Evolutionary conservation across 2,888 invertebrate species (phyloP), one percentile per base, ranked within the genome.

Genomic region (Andrena marginata): DNA sequence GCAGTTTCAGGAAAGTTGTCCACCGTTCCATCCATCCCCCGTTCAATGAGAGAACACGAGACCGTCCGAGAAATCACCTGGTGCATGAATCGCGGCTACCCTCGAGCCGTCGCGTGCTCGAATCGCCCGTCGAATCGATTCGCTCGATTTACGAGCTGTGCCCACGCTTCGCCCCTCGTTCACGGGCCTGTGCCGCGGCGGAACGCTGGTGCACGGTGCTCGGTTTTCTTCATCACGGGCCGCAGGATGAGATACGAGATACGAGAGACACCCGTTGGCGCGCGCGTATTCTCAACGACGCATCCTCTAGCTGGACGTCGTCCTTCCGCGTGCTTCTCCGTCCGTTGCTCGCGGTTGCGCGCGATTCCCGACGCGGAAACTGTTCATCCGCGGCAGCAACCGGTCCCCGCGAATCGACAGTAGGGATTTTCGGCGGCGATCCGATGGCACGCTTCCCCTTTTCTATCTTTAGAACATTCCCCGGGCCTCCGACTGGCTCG

Each of bases 381-480:
- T 2, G 29, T 48, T 54, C 67, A 71, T 76, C 42, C 67, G 76
- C 62, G 62, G 56, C 3, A 20, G 42, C 29, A 16, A 31, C 49
- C 48, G 26, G 51, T 13, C 77, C 31, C 31, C 48, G 26, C 16
- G 56, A 49, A 13, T 29, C 20, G 16, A 33, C 16, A 48, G 26
- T 35, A 35, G 64, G n/a, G 63, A 59, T 59, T 60, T 64, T 59
- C 56, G 29, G 10, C 33, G 33, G 26, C 64, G 59, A 54, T 67
- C 31, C 54, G 26, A 33, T 31, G 20, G 60, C 60, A 35, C 67
- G 23, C 59, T 77, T 54, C 51, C 75, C 29, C 54, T 84, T 84
- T 77, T 84, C 85, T 87, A 84, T 84, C 82, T 90, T 82, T 86
- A 80, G 86, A 84, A 82, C 79, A 81, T 81, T 85, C 83, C 83